phyloP scores from a whole-genome alignment of 1,140 invertebrate species.

The Pollicipes pollicipes region DNA sequence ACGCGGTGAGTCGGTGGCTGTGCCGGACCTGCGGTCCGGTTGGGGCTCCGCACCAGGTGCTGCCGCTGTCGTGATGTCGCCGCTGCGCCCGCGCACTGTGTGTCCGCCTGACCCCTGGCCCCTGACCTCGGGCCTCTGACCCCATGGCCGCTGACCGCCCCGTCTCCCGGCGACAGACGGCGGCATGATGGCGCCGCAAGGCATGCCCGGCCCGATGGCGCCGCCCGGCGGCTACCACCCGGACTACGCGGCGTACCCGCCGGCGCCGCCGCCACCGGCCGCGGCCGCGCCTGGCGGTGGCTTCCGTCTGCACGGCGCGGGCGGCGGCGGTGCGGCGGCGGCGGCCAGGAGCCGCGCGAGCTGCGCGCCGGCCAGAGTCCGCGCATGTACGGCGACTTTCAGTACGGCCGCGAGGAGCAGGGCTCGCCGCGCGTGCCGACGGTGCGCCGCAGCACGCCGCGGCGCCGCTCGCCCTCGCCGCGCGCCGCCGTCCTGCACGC shows the following conservation, averaged over 20 bases:
- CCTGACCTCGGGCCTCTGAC: no score
- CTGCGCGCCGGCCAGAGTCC: slow-evolving; percentile 8
- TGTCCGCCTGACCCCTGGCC: no score
- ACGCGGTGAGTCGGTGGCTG: no score
- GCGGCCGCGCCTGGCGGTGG: background rate
- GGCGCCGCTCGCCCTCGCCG: slow-evolving; percentile 6
- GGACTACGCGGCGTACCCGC: background rate
- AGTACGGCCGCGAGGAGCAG: slow-evolving; percentile 10
- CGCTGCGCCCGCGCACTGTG: no score
- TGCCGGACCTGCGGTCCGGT: no score
- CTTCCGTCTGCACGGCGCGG: background rate
- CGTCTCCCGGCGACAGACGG: background rate
- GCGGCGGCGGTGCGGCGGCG: background rate
- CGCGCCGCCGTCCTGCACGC: slow-evolving; percentile 35
- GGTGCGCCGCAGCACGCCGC: slow-evolving; percentile 1
- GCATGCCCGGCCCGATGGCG: background rate
- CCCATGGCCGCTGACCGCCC: no score
- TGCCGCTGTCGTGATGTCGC: no score
- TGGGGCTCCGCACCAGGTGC: no score
- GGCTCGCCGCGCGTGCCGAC: slow-evolving; percentile 15
- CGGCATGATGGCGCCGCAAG: background rate
- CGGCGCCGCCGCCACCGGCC: background rate
- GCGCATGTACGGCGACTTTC: slow-evolving; percentile 10
- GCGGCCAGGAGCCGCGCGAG: slow-evolving; percentile 9
- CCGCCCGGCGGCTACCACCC: background rate